phyloP scores from a whole-genome alignment of 53 echinoderm and acorn worm genomes.

The Astropecten irregularis region DNA sequence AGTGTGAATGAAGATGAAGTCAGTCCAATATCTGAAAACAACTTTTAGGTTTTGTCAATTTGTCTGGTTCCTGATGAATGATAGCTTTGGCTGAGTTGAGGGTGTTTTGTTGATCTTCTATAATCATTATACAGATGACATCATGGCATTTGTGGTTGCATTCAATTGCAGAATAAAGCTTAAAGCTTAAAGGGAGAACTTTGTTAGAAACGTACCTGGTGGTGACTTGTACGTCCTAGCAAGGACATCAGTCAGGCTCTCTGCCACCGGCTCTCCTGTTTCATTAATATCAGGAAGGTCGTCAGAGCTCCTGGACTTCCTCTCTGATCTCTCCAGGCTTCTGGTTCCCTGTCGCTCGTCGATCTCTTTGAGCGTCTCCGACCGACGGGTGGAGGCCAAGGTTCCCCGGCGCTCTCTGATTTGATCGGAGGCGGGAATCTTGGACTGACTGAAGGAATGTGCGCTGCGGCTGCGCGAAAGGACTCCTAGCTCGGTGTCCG shows the following conservation, averaged over 20 bases:
- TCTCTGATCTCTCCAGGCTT: slow-evolving; percentile 1
- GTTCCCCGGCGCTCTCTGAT: slow-evolving; percentile 42
- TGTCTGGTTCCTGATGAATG: no score
- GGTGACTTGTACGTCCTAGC: slow-evolving; percentile 55
- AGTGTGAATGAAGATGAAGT: no score
- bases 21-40: no score
- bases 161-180: no score
- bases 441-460: slow-evolving; percentile 5
- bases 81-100: no score
- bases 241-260: slow-evolving; percentile 62
- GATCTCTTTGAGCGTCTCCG: slow-evolving; percentile 22
- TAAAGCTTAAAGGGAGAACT: no score
- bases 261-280: slow-evolving; percentile 33
- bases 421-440: background rate
- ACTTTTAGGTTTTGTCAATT: no score
- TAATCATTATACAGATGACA: no score
- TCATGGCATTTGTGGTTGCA: no score
- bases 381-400: slow-evolving; percentile 30
- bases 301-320: slow-evolving; percentile 40
- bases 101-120: no score
- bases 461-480: slow-evolving; percentile 57
- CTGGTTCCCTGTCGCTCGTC: slow-evolving; percentile 30
- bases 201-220: no score
- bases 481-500: background rate
- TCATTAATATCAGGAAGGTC: slow-evolving; percentile 30